phyloP scores from a whole-genome alignment of 1,140 invertebrate genomes.

The Drosophila serrata region DNA sequence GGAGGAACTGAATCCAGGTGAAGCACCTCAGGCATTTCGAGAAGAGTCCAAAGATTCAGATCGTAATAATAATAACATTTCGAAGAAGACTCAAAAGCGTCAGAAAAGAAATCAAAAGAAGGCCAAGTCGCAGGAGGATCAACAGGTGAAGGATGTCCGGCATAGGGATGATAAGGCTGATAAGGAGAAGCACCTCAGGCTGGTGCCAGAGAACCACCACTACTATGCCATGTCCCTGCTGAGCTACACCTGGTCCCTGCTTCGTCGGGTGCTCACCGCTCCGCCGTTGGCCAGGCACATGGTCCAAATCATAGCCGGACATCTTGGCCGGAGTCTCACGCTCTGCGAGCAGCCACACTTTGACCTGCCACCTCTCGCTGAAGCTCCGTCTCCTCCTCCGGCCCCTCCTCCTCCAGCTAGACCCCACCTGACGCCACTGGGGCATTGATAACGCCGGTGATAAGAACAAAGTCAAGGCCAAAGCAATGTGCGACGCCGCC shows the following conservation, averaged over 20 bases:
- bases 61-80: not conserved
- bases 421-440: constrained; percentile 26
- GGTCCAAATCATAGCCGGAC: constrained; percentile 50
- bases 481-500: constrained; percentile 10
- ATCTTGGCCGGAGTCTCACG: constrained; percentile 54
- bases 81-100: not conserved
- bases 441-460: constrained; percentile 17
- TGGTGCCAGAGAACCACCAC: constrained; percentile 92
- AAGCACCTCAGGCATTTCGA: not conserved
- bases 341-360: constrained; percentile 78
- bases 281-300: constrained; percentile 71
- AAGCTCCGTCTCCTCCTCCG: constrained; percentile 16
- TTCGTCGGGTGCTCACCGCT: constrained; percentile 28
- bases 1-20: constrained; percentile 80
- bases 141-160: not conserved
- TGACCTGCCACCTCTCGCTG: constrained; percentile 73
- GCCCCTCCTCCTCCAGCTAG: constrained; percentile 4
- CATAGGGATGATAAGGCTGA: not conserved
- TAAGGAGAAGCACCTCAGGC: constrained; percentile 87
- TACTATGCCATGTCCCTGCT: not conserved
- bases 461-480: constrained; percentile 42
- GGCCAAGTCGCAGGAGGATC: not conserved
- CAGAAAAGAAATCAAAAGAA: not conserved
- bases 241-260: constrained; percentile 19
- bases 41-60: not conserved